Evolutionary conservation across 2,888 invertebrate species (phyloP).

Genomic region (Pristionchus maxplancki): DNA sequence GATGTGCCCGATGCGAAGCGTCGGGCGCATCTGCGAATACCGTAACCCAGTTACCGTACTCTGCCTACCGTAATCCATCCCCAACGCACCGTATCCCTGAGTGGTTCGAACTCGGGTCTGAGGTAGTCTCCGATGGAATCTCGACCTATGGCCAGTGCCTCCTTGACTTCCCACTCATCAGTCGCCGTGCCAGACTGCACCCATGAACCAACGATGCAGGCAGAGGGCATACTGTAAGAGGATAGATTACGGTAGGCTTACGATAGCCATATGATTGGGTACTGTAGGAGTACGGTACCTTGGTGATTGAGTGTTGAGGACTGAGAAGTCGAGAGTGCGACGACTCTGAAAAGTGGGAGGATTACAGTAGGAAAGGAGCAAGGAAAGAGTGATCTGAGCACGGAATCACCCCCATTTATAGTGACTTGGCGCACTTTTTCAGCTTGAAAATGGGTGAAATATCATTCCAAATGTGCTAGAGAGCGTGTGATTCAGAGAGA

Average conservation of each 20-base stretch:
- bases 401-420: not conserved
- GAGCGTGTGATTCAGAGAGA: not conserved
- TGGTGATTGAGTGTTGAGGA: not conserved
- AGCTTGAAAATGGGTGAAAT: conserved; percentile 6
- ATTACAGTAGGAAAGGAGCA: not conserved
- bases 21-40: not conserved
- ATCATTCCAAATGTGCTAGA: not conserved
- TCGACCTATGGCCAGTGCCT: conserved; percentile 35
- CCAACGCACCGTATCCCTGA: not conserved
- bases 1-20: conserved; percentile 29
- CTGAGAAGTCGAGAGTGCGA: not conserved
- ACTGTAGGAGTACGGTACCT: not conserved
- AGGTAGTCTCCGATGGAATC: conserved; percentile 41
- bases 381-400: not conserved
- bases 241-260: not conserved
- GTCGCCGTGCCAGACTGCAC: conserved; percentile 41
- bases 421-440: not conserved
- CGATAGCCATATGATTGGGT: not conserved
- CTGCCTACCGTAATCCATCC: not conserved
- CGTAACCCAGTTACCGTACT: not conserved
- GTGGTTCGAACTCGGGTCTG: conserved; percentile 23
- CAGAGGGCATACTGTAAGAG: conserved; percentile 10
- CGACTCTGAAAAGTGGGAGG: not conserved
- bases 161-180: conserved; percentile 35
- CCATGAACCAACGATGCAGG: conserved; percentile 50